Percentiles rank a stretch among this genome's conserved stretches.
phyloP scores from a whole-genome alignment of 2,888 invertebrate genomes.

The Dryadula phaetusa region DNA sequence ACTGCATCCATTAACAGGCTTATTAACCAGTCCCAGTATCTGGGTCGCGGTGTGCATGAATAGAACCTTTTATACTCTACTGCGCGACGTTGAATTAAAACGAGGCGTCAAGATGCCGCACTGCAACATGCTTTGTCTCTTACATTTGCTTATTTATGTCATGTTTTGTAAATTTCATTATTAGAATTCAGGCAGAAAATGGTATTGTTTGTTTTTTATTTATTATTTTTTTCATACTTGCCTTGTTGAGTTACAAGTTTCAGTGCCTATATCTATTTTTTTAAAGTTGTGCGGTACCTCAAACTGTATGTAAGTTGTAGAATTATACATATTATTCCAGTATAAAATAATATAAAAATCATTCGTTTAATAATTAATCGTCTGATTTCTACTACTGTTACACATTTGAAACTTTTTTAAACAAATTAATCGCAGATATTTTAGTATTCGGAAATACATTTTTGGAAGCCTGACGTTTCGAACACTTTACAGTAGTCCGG shows the following conservation, averaged over 20 bases:
- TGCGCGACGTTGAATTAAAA: constrained; percentile 64
- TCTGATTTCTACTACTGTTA: no score
- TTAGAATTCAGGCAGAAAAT: constrained; percentile 9
- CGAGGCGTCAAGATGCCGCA: constrained; percentile 53
- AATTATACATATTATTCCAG: no score
- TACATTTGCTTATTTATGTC: constrained; percentile 37
- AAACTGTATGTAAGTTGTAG: no score
- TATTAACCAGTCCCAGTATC: constrained; percentile 51
- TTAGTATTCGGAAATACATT: no score
- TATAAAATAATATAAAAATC: no score
- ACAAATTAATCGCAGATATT: no score
- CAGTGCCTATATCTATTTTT: not conserved
- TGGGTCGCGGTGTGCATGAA: constrained; percentile 60
- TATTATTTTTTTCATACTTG: not conserved
- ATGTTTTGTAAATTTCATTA: constrained; percentile 28
- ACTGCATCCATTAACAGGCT: constrained; percentile 38
- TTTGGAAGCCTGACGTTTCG: no score
- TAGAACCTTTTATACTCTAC: constrained; percentile 61
- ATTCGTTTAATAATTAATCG: no score
- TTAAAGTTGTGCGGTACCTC: no score
- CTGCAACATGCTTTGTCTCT: constrained; percentile 37
- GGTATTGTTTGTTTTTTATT: constrained; percentile 1
- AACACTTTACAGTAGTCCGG: no score
- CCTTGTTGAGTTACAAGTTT: not conserved
- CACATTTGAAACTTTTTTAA: no score